phyloP scores from a whole-genome alignment of 2,797 vertebrate species.

The Phataginus tetradactyla region DNA sequence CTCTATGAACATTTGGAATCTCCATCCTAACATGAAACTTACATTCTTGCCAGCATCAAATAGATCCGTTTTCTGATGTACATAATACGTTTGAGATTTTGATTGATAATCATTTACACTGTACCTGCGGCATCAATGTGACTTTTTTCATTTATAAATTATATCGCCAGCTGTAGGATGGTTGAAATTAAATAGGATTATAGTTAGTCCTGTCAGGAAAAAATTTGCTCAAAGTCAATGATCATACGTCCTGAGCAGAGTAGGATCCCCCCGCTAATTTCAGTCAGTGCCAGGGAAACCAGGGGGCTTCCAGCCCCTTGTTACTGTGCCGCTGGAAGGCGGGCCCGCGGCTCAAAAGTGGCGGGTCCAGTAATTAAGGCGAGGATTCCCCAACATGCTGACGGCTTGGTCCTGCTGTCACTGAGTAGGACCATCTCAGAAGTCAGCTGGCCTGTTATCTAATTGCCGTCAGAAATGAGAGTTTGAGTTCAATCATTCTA shows the following conservation, averaged over 20 bases:
- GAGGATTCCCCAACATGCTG: fast-evolving
- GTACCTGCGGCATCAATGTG: fast-evolving
- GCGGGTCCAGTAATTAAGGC: neutral
- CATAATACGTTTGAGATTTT: fast-evolving
- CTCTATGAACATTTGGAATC: fast-evolving
- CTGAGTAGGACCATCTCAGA: neutral
- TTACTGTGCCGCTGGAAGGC: fast-evolving
- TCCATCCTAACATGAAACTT: fast-evolving
- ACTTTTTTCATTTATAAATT: neutral
- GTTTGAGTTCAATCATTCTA: neutral
- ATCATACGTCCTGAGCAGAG: neutral
- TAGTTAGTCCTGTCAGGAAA: neutral
- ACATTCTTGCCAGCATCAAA: fast-evolving
- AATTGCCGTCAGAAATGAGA: constrained; percentile 10
- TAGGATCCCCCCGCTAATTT: neutral
- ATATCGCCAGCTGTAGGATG: neutral
- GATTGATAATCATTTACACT: neutral
- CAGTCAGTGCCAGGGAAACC: fast-evolving
- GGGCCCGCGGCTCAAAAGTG: fast-evolving
- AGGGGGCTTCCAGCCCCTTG: fast-evolving
- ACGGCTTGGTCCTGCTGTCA: neutral
- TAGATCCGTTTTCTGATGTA: fast-evolving
- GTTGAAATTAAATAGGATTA: neutral
- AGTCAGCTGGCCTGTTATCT: neutral
- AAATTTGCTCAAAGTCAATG: neutral